phyloP scores from a whole-genome alignment of 2,888 invertebrate genomes.

The Morpho deidamia region DNA sequence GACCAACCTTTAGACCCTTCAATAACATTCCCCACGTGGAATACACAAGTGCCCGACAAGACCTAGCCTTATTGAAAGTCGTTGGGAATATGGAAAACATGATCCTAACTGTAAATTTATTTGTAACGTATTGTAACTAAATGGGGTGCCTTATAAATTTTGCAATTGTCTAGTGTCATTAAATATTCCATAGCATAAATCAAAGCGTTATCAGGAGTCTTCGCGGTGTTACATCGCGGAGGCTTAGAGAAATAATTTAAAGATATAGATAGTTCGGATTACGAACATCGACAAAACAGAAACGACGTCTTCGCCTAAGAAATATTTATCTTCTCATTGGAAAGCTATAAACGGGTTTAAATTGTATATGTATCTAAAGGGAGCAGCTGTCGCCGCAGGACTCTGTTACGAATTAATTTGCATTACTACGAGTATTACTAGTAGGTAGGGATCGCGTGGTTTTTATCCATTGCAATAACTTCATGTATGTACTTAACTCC shows the following conservation, averaged over 20 bases:
- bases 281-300: constrained; percentile 35
- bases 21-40: constrained; percentile 37
- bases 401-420: constrained; percentile 19
- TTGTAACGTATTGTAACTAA: constrained; percentile 56
- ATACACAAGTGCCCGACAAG: constrained; percentile 55
- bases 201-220: constrained; percentile 66
- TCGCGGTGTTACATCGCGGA: constrained; percentile 60
- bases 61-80: constrained; percentile 47
- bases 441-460: too few species aligned
- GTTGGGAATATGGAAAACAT: constrained; percentile 53
- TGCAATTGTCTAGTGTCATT: constrained; percentile 73
- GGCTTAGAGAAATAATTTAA: constrained; percentile 64
- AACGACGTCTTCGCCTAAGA: constrained; percentile 30
- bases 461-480: too few species aligned
- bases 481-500: too few species aligned
- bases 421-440: constrained; percentile 4
- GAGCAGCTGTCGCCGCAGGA: constrained; percentile 15
- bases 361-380: constrained; percentile 19
- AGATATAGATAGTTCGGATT: constrained; percentile 55
- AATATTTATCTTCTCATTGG: constrained; percentile 27
- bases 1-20: constrained; percentile 22
- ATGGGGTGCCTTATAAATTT: constrained; percentile 66
- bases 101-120: constrained; percentile 66
- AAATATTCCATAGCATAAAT: constrained; percentile 72
- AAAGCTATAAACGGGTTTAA: constrained; percentile 24